Evolutionary conservation across 2,888 invertebrate genomes (phyloP), one percentile per base, ranked within the genome.

Genomic region (Nasonovia ribisnigri): DNA sequence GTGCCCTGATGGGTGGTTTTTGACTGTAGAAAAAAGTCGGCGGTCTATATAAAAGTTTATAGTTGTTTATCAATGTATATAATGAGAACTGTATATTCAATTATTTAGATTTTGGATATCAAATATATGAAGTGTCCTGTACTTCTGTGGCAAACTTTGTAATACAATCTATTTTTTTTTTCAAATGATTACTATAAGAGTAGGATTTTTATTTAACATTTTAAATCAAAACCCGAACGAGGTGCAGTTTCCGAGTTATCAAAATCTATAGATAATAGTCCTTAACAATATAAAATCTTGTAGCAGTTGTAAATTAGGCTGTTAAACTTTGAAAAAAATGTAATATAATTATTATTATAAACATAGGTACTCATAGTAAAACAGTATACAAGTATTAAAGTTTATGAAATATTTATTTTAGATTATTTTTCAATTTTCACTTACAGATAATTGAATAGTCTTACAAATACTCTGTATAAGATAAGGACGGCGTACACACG

Each of bases 401-500:
- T 51, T 36, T 77, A 77, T 6, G 16, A 2, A 20, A 20, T 20
- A 77, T 77, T 20, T 20, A 77, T 77, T 77, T 77, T 77, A 77
- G 57, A 48, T 67, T 51, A 26, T 90, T 42, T 77, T 90, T 51
- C 5, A 36, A 42, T 84, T 84, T 84, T 8, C 57, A n/a, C 8
- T 51, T 29, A 3, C 77, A 16, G 29, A 48, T 90, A 77, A 84
- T 90, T 90, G n/a, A 36, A 84, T 51, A 48, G 51, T 90, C n/a
- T 90, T 84, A 42, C 51, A 48, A 77, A 90, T 51, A 51, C 16
- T 13, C 48, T 42, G 16, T 88, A 92, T 88, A 92, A 92, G 87
- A 48, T 67, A 87, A 92, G 57, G 60, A 84, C 42, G 48, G 29
- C 16, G 46, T 46, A 88, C 43, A 77, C 88, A 54, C 20, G 3